Conservation (phyloP, 2,113 vertebrate genomes). For the Neolamprologus variostigma region DNA sequence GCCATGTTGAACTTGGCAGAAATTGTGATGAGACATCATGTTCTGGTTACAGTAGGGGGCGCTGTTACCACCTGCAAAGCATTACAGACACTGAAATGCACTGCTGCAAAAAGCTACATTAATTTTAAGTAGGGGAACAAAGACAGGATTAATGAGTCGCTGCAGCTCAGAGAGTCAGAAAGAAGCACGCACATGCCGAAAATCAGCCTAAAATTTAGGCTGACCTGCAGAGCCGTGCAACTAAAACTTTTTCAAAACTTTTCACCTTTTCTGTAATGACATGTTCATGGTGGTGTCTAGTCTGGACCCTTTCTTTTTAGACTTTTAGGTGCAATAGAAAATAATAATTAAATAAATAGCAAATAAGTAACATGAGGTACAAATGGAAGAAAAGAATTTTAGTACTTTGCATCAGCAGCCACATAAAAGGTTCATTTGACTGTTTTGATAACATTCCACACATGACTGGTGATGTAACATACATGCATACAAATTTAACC, state of each 20-base stretch:
- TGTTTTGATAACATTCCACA: background rate
- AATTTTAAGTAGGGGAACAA: background rate
- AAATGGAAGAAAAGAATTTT: background rate
- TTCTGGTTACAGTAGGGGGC: slow-evolving; percentile 82
- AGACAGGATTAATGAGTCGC: background rate
- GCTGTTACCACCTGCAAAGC: slow-evolving; percentile 72
- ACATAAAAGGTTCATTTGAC: background rate
- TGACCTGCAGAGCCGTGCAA: background rate
- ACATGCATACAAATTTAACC: background rate
- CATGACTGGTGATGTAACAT: background rate
- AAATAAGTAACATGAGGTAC: background rate
- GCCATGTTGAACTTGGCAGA: slow-evolving; percentile 66
- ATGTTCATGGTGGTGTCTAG: accelerated
- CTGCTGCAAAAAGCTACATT: background rate
- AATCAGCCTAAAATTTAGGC: background rate
- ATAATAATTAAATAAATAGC: background rate
- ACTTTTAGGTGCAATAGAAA: accelerated
- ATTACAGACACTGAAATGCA: background rate
- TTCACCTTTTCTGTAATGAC: background rate
- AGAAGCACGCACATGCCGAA: background rate
- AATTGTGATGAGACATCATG: slow-evolving; percentile 76
- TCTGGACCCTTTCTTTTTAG: background rate
- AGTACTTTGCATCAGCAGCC: background rate
- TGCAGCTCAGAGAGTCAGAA: background rate
- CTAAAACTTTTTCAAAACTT: accelerated